Base-by-base conservation (phyloP, 2,113 vertebrate species). In the Colius striatus region DNA sequence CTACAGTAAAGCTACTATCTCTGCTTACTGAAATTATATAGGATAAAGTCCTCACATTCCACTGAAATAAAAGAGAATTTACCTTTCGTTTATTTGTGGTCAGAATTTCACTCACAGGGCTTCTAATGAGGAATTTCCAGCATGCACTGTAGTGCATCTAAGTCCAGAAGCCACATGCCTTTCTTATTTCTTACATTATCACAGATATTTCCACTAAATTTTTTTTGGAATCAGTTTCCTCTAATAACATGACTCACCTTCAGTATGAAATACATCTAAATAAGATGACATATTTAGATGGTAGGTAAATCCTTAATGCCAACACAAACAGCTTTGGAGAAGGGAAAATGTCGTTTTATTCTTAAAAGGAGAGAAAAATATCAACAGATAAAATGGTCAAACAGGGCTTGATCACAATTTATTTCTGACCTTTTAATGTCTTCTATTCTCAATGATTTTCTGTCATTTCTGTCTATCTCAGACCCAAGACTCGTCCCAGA, bases 351-450 rank as follows among this genome's bases (percentile, higher is more conserved):
- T 70, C 14, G 13, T 92, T 93, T 89, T 51, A 68, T 87, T 96
- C 92, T 95, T 93, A 86, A 97, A 96, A 95, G 86, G 45, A 88
- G 89, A 97, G 93, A 91, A 96, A 98, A 97, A 97, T 97, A 96
- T 48, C 95, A 91, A 68, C 96, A 97, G 96, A 97, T 98, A 97
- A 98, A 98, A 97, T 97, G 96, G 97, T 98, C 97, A 98, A 97
- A 97, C 84, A 92, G 93, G 89, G 90, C 96, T 97, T 95, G 97
- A 98, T 98, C 97, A 96, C 97, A 98, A 97, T 98, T 98, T 98
- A 97, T 98, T 97, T 98, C 96, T 98, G 98, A 98, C 97, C 97
- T 98, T 98, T 98, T 97, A 97, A 94, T 67, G 94, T 96, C 97
- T 98, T 97, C 97, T 94, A 51, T 97, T 98, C 90, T 84, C 97